Evolutionary conservation across 2,797 vertebrate species (phyloP).

Genomic region (Chanos chanos): DNA sequence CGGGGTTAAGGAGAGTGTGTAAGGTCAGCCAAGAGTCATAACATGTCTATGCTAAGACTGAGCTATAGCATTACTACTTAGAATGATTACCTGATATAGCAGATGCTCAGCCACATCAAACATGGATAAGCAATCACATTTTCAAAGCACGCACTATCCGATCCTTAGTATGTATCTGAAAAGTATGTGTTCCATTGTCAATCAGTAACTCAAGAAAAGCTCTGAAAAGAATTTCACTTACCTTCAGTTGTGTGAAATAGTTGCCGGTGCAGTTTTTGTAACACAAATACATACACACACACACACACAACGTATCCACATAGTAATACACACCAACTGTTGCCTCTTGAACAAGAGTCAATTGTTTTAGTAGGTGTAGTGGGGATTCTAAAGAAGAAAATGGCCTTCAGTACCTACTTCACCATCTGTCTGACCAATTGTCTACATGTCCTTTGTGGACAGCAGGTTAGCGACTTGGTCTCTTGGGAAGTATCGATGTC

Average conservation of each 20-base stretch:
- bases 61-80: slow-evolving; percentile 54
- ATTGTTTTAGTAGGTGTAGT: slow-evolving; percentile 45
- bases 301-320: slow-evolving; percentile 19
- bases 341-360: slow-evolving; percentile 31
- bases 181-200: too few relatives aligned
- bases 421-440: slow-evolving; percentile 24
- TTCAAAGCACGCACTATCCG: slow-evolving; percentile 54
- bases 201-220: too few relatives aligned
- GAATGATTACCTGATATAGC: slow-evolving; percentile 43
- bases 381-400: slow-evolving; percentile 16
- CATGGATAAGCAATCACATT: slow-evolving; percentile 57
- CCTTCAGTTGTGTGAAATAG: slow-evolving; percentile 20
- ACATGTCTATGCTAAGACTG: slow-evolving; percentile 42
- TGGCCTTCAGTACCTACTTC: slow-evolving; percentile 5
- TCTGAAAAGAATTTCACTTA: slow-evolving; percentile 12
- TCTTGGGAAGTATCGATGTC: too few relatives aligned
- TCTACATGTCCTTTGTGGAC: slow-evolving; percentile 22
- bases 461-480: slow-evolving; percentile 4
- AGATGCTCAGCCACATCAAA: slow-evolving; percentile 52
- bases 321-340: slow-evolving; percentile 43
- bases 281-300: slow-evolving; percentile 2
- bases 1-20: slow-evolving; percentile 20
- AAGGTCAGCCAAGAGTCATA: slow-evolving; percentile 64
- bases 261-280: neutral
- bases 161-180: slow-evolving; percentile 43